Evolutionary conservation across 2,113 vertebrate species (phyloP), one percentile per base, ranked within the genome.

Genomic region (Oncorhynchus keta): DNA sequence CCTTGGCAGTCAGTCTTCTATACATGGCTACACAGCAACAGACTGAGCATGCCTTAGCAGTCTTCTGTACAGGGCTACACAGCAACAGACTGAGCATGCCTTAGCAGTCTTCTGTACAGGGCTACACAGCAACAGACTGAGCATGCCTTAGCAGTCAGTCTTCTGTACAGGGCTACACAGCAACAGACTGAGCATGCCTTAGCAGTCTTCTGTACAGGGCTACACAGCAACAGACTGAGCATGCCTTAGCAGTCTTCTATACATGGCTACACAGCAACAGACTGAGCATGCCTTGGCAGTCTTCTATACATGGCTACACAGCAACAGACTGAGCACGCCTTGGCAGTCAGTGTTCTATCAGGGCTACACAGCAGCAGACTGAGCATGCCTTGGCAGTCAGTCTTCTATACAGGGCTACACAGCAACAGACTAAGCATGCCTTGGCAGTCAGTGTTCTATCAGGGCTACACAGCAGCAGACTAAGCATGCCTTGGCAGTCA

Each of bases 281-380:
- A 2, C 26, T 26, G 26, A 77, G 72, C 51, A 73, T 13, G 59
- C 39, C 59, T 35, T 20, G 4, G 51, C 48, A 35, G 12, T 35
- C 6, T 26, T 8, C 59, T 35, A 35, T 69, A 57, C 62, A 73
- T 59, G 70, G 66, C 13, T 59, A 49, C 73, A 30, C 45, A 20
- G 66, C 65, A 74, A 75, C 48, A 68, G 65, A 57, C 74, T 59
- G 64, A 24, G 24, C 51, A 73, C 11, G 59, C 39, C 59, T 35
- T 20, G 4, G 55, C 48, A 35, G 74, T 32, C 5, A 24, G 24
- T 24, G 1, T 32, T 32, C 32, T 32, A 1, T 35, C 71, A 69
- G 70, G 70, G 80, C 76, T 72, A 51, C 71, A 75, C 32, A 35
- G 68, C 14, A 70, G 68, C 45, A 68, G 65, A 57, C 65, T 49